Conservation (phyloP, 2,797 vertebrate species). For the Caiman crocodilus region DNA sequence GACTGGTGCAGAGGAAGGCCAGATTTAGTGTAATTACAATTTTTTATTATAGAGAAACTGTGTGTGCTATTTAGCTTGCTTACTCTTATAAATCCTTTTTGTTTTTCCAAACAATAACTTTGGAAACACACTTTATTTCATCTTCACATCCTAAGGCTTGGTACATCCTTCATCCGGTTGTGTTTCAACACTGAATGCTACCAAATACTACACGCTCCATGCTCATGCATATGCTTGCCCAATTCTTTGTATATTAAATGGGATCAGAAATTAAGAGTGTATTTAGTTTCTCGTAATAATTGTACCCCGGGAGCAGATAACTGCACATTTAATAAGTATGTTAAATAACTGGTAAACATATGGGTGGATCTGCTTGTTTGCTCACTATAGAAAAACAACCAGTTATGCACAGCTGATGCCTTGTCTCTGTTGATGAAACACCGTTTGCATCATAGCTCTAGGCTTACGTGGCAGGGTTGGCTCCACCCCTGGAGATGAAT, state of each 20-base stretch:
- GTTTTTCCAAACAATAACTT: not conserved
- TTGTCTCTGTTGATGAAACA: slow-evolving; percentile 52
- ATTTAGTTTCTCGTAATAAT: slow-evolving; percentile 64
- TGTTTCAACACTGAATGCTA: not conserved
- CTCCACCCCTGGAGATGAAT: slow-evolving; percentile 55
- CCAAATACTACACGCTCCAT: not conserved
- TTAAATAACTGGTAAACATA: slow-evolving; percentile 63
- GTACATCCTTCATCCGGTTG: not conserved
- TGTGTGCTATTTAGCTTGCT: not conserved
- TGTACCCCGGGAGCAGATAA: slow-evolving; percentile 45
- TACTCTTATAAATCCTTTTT: not conserved
- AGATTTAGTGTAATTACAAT: not conserved
- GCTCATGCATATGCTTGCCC: not conserved
- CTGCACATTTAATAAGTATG: slow-evolving; percentile 48
- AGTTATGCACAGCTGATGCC: slow-evolving; percentile 61
- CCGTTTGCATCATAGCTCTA: slow-evolving; percentile 61
- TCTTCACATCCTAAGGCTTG: not conserved
- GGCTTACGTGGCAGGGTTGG: slow-evolving; percentile 55
- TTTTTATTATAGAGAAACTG: not conserved
- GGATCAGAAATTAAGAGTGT: slow-evolving; percentile 9
- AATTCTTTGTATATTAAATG: not conserved
- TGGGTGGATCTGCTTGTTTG: slow-evolving; percentile 61
- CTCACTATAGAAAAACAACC: slow-evolving; percentile 56
- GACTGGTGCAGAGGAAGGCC: not conserved
- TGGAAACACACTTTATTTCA: not conserved